Conservation (phyloP, 1,140 invertebrate genomes). For the Phymorhynchus buccinoides region DNA sequence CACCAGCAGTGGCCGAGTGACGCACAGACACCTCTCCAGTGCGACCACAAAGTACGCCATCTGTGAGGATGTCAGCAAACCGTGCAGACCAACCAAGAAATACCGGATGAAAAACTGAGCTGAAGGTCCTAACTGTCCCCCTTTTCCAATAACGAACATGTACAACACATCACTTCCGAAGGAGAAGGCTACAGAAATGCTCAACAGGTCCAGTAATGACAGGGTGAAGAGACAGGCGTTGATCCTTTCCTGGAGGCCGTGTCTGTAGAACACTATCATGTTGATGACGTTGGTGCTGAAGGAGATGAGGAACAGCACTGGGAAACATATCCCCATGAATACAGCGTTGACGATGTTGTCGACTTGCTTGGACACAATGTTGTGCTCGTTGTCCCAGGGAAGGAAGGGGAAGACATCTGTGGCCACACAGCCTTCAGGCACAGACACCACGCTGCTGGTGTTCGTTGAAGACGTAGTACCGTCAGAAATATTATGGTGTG, state of each 20-base stretch:
- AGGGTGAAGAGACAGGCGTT: constrained; percentile 20
- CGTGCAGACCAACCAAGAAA: not conserved
- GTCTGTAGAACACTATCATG: constrained; percentile 11
- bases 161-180: not conserved
- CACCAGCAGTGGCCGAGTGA: not conserved
- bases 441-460: not conserved
- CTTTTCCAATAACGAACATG: not conserved
- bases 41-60: not conserved
- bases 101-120: not conserved
- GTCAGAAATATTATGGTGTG: too few species aligned
- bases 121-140: not conserved
- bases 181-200: not conserved
- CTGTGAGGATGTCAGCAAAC: not conserved
- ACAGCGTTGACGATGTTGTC: not conserved
- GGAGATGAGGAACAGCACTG: not conserved
- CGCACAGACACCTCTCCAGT: not conserved
- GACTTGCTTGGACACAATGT: not conserved
- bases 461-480: too few species aligned
- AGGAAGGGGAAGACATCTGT: not conserved
- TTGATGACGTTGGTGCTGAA: constrained; percentile 14
- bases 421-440: constrained; percentile 9
- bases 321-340: not conserved
- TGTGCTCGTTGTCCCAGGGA: not conserved
- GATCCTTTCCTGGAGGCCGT: constrained; percentile 25
- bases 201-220: constrained; percentile 26